phyloP scores from a whole-genome alignment of 2,113 vertebrate genomes.

The Pelecanoides urinatrix region DNA sequence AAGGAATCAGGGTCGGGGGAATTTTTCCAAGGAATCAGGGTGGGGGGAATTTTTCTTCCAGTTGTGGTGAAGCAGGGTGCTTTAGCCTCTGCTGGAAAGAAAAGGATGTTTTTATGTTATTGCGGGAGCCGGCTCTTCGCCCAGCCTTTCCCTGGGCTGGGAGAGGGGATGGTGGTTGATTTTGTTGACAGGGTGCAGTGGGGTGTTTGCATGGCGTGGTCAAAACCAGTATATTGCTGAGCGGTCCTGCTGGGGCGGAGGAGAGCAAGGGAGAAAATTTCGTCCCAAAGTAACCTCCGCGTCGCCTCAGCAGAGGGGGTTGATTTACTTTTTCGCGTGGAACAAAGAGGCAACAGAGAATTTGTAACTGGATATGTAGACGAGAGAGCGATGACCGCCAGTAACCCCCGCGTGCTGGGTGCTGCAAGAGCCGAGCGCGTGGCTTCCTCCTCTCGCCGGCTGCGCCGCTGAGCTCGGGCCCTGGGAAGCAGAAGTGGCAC shows the following conservation, averaged over 20 bases:
- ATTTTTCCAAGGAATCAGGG: neutral
- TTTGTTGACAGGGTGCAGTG: rapidly evolving
- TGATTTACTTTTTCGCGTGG: conserved; percentile 43
- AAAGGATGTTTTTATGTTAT: rapidly evolving
- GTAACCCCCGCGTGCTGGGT: conserved; percentile 57
- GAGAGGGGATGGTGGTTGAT: neutral
- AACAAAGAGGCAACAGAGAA: conserved; percentile 58
- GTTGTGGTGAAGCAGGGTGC: neutral
- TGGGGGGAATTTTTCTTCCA: neutral
- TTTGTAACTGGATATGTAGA: conserved; percentile 68
- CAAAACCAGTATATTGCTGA: neutral
- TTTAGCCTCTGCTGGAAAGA: neutral
- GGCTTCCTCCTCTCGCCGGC: neutral
- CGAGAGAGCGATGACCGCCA: conserved; percentile 71
- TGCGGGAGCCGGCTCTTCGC: neutral
- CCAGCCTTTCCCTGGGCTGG: neutral
- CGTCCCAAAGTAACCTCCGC: conserved; percentile 31
- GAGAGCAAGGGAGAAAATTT: neutral
- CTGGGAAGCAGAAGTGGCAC: neutral
- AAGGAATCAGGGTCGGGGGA: neutral
- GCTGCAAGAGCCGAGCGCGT: neutral
- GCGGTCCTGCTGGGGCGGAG: neutral
- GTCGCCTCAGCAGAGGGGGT: neutral
- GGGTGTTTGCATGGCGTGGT: rapidly evolving
- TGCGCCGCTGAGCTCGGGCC: neutral